Evolutionary conservation across 1,140 invertebrate genomes (phyloP).

Genomic region (Brachionus sp.): DNA sequence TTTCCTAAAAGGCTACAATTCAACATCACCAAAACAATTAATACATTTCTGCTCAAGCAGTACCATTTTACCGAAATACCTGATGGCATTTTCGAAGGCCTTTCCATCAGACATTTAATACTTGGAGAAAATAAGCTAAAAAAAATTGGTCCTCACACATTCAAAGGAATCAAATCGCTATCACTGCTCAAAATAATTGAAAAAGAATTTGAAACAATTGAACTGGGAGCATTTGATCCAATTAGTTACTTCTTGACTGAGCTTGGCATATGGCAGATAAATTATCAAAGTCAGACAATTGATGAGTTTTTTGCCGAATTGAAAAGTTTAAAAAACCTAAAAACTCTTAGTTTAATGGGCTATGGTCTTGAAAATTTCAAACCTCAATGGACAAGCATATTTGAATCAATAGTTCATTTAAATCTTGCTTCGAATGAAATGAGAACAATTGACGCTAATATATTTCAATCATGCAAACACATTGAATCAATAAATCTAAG

Average conservation of each 20-base stretch:
- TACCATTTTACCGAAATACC: constrained; percentile 6
- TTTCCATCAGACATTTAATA: background rate
- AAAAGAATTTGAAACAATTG: constrained; percentile 7
- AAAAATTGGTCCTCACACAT: background rate
- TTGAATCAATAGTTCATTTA: background rate
- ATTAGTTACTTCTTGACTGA: background rate
- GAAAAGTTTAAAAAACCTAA: background rate
- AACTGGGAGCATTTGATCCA: background rate
- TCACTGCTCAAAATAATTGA: constrained; percentile 2
- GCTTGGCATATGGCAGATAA: background rate
- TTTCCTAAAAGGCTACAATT: background rate
- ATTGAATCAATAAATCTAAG: background rate
- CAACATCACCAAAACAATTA: background rate
- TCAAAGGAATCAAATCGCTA: constrained; percentile 4
- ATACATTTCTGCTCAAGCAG: constrained; percentile 34
- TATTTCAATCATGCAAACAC: background rate
- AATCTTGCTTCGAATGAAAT: background rate
- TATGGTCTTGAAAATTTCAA: background rate
- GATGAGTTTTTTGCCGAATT: constrained; percentile 6
- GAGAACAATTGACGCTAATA: background rate
- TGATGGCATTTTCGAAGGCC: background rate
- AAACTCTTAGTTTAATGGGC: background rate
- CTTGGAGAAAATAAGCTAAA: background rate
- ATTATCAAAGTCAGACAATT: background rate
- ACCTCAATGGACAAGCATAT: background rate